Evolutionary conservation across 2,113 vertebrate genomes (phyloP).

Genomic region (Leuciscus idus): DNA sequence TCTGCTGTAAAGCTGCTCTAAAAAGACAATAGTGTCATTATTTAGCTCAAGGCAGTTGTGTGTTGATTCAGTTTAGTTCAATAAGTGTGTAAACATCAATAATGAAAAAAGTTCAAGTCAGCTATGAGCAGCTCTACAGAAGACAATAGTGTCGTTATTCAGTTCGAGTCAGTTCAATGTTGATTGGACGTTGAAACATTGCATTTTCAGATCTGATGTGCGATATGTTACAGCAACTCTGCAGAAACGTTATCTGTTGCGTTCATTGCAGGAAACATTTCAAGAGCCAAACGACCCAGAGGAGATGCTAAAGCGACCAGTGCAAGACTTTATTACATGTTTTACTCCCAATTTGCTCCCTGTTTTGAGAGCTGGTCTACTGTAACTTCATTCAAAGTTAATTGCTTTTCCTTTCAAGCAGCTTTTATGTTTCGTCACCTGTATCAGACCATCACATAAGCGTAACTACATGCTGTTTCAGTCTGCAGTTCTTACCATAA

Average conservation of each 20-base stretch:
- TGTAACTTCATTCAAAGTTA: not conserved
- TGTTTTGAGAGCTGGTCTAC: not conserved
- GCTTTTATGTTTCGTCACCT: conserved; percentile 61
- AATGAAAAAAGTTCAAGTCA: no score
- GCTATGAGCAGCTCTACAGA: no score
- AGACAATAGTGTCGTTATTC: no score
- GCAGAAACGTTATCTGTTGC: not conserved
- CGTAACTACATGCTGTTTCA: conserved; percentile 17
- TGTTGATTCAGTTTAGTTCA: no score
- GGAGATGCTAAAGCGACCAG: not conserved
- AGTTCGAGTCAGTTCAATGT: no score
- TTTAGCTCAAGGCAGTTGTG: no score
- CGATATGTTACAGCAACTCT: conserved; percentile 24
- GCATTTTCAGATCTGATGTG: conserved; percentile 16
- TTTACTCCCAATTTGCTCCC: not conserved
- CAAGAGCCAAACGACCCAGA: conserved; percentile 1
- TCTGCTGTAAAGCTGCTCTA: no score
- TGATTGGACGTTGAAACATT: not conserved
- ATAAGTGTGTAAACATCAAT: no score
- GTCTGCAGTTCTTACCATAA: conserved; percentile 46
- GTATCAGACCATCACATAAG: conserved; percentile 62
- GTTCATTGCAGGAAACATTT: conserved; percentile 22
- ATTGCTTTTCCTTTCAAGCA: not conserved
- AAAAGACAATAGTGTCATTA: no score
- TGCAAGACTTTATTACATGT: not conserved